Conservation (phyloP, 2,888 invertebrate species). For the Halocaridina rubra region DNA sequence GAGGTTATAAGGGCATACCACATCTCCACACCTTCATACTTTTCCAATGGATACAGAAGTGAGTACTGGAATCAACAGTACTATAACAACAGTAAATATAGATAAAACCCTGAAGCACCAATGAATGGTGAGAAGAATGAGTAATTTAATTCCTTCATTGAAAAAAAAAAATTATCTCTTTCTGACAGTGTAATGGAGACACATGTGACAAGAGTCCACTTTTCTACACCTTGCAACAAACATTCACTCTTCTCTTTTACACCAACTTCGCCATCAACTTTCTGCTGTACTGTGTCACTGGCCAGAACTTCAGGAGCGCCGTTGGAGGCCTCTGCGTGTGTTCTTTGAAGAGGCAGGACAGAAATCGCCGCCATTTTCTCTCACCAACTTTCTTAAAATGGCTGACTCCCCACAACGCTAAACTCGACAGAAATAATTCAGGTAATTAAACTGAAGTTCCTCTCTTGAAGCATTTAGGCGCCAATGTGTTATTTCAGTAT, state of each 20-base stretch:
- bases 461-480: background rate
- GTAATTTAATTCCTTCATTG: no score
- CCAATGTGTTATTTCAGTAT: background rate
- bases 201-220: constrained; percentile 27
- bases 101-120: no score
- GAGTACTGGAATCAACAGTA: no score
- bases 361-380: background rate
- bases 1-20: no score
- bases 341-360: constrained; percentile 41
- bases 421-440: background rate
- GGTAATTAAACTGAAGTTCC: background rate
- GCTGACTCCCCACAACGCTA: background rate
- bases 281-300: constrained; percentile 82
- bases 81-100: no score
- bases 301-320: constrained; percentile 81
- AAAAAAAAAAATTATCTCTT: no score
- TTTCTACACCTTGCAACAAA: constrained; percentile 74
- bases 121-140: no score
- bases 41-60: no score
- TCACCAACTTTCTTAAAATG: background rate
- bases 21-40: no score
- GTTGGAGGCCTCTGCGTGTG: constrained; percentile 68
- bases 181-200: constrained; percentile 19
- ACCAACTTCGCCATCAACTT: constrained; percentile 88
- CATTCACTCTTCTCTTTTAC: constrained; percentile 78